Evolutionary conservation across 2,113 vertebrate genomes (phyloP), one percentile per base, ranked within the genome.

Genomic region (Pelvicachromis taeniatus): DNA sequence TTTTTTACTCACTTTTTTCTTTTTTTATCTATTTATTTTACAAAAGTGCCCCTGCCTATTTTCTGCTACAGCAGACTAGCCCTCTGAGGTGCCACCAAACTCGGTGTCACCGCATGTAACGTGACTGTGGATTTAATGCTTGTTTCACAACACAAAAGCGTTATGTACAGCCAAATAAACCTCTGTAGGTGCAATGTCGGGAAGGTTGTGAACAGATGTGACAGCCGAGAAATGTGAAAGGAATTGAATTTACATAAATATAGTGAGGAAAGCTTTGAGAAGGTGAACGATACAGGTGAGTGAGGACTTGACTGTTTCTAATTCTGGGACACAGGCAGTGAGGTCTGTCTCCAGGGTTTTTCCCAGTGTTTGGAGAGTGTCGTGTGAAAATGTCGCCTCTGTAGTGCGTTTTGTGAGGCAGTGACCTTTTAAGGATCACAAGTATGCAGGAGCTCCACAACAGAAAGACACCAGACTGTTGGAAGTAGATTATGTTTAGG

Each of bases 381-480:
- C 84, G 7, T 78, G 86, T 89, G 90, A 87, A 93, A 93, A 94
- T 92, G 90, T 91, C 50, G 82, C 86, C 23, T 53, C 86, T 59
- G 61, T 92, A 70, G 84, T 85, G 68, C 45, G 11, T 90, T 91
- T 93, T 90, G 78, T 92, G 83, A 77, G 77, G 84, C 81, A 7
- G 88, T 93, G 94, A 95, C 92, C 93, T 95, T 94, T 94, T 81
- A 88, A 78, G 58, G 90, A 92, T 91, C 85, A 80, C 83, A 81
- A 87, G 79, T 81, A 89, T 87, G 81, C 68, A 61, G 77, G 84
- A 91, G 84, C 80, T 70, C 55, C 82, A 4, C 78, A 70, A 80
- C 26, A 75, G 79, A 85, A 83, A 83, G 89, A 81, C 86, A 82
- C 33, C 78, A 68, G 53, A 78, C 78, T 78, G 70, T 38, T 85